Evolutionary conservation across 2,797 vertebrate species (phyloP).

Genomic region (Selene dorsalis): DNA sequence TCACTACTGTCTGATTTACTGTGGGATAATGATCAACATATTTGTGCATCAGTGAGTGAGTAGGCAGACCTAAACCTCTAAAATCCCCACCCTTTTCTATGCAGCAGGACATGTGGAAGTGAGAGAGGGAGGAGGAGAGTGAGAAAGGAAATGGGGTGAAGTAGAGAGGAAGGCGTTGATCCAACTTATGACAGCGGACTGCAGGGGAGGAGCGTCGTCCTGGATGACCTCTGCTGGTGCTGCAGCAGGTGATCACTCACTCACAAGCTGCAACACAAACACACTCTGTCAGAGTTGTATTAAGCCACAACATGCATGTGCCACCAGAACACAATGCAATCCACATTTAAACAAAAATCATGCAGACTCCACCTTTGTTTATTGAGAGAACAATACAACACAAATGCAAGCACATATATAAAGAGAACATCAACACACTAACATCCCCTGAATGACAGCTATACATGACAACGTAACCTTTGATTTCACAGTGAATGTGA

Average conservation of each 20-base stretch:
- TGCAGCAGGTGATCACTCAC: conserved; percentile 70
- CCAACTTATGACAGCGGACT: conserved; percentile 70
- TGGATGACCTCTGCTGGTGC: conserved; percentile 71
- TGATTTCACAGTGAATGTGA: not conserved
- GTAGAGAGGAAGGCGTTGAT: conserved; percentile 46
- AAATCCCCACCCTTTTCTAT: conserved; percentile 51
- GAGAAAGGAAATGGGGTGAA: conserved; percentile 17
- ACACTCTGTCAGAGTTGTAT: conserved; percentile 4
- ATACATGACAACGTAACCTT: not conserved
- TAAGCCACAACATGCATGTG: not conserved
- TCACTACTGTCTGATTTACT: not conserved
- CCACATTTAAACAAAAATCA: conserved; percentile 4
- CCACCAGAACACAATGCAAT: not conserved
- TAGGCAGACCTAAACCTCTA: conserved; percentile 44
- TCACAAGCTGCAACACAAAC: conserved; percentile 20
- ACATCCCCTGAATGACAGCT: not conserved
- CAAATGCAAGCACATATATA: not conserved
- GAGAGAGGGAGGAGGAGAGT: conserved; percentile 28
- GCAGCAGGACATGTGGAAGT: conserved; percentile 52
- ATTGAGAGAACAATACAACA: not conserved
- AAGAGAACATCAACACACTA: not conserved
- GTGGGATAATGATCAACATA: conserved; percentile 17
- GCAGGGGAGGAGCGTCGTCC: conserved; percentile 68
- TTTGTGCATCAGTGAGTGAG: conserved; percentile 43
- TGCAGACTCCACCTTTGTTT: not conserved